A percentile compares a stretch with the other conserved stretches of the same genome.
phyloP scores from a whole-genome alignment of 2,888 invertebrate genomes.

The Hydropsyche betteni region DNA sequence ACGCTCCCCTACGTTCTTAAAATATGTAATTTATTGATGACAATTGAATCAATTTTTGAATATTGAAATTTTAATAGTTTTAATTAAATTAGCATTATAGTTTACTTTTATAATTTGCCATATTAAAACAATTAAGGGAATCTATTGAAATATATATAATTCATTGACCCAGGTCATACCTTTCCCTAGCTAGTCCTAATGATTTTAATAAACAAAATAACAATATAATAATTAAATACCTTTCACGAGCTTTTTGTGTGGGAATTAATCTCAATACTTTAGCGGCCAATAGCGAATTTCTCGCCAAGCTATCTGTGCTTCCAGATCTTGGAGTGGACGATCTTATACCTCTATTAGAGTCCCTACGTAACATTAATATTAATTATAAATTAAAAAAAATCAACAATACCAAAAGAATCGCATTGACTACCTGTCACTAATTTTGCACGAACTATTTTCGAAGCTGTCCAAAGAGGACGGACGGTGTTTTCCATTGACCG shows the following conservation, averaged over 20 bases:
- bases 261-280: conserved; percentile 85
- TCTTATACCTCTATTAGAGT: conserved; percentile 61
- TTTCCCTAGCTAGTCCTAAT: no score
- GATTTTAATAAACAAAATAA: no score
- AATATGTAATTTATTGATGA: no score
- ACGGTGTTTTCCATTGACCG: not conserved
- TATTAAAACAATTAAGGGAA: no score
- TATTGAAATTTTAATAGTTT: no score
- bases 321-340: conserved; percentile 61
- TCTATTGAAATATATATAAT: no score
- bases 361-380: conserved; percentile 54
- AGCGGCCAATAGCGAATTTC: conserved; percentile 79
- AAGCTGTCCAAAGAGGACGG: conserved; percentile 41
- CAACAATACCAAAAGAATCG: conserved; percentile 60
- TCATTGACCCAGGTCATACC: no score
- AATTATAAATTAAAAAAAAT: not conserved
- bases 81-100: no score
- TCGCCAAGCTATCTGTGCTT: conserved; percentile 74
- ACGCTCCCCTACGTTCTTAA: no score
- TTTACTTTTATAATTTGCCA: no score
- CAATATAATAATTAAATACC: conserved; percentile 60
- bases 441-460: conserved; percentile 38
- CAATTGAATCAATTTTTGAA: no score
- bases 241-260: conserved; percentile 81
- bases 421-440: conserved; percentile 53